Evolutionary conservation across 2,888 invertebrate species (phyloP).

Genomic region (Digitonthophagus gazella): DNA sequence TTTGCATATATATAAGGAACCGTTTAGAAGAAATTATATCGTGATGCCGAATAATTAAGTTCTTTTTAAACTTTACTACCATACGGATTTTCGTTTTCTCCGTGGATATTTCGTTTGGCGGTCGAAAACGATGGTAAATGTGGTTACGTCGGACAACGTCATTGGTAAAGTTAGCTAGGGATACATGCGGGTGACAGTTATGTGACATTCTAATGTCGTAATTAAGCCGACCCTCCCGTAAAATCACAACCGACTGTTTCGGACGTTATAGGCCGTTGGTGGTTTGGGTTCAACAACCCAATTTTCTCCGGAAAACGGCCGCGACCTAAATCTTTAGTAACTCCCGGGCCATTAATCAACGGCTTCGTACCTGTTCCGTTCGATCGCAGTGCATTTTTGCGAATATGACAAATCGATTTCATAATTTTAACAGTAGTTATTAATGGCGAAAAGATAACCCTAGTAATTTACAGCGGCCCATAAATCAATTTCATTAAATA

Average conservation of each 20-base stretch:
- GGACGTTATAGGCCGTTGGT: background rate
- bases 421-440: slow-evolving; percentile 2
- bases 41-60: background rate
- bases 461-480: background rate
- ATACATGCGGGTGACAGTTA: background rate
- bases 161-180: background rate
- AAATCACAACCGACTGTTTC: background rate
- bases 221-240: background rate
- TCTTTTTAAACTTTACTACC: background rate
- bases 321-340: background rate
- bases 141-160: background rate
- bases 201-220: background rate
- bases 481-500: slow-evolving; percentile 9
- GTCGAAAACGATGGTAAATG: background rate
- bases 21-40: background rate
- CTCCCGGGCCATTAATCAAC: background rate
- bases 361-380: background rate
- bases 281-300: background rate
- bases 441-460: slow-evolving; percentile 1
- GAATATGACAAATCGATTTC: slow-evolving; percentile 2
- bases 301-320: background rate
- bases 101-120: background rate
- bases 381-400: background rate
- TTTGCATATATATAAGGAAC: background rate
- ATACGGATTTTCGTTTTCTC: background rate